Conservation (phyloP, 1,140 invertebrate genomes). For the Drosophila miranda region DNA sequence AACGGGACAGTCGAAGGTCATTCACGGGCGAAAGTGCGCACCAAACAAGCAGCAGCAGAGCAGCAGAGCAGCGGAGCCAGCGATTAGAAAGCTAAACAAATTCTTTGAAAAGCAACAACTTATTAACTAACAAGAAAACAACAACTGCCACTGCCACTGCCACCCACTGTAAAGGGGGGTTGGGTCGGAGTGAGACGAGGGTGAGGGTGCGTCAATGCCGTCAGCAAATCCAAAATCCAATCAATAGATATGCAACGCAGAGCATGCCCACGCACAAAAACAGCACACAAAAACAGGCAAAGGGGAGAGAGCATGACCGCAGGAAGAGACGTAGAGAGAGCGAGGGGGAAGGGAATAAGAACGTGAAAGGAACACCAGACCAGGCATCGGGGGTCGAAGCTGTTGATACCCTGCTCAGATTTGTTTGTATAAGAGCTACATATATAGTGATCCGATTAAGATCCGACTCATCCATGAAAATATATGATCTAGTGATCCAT, state of each 20-base stretch:
- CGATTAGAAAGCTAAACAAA: conserved; percentile 23
- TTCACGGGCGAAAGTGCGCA: conserved; percentile 33
- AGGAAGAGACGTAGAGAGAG: neutral
- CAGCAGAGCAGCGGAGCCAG: conserved; percentile 2
- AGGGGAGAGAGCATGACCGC: neutral
- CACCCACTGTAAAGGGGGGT: neutral
- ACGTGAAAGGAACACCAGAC: neutral
- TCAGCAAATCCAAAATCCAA: conserved; percentile 23
- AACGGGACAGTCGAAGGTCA: conserved; percentile 30
- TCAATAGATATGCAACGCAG: conserved; percentile 20
- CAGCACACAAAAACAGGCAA: neutral
- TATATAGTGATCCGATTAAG: no score
- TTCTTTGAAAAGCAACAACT: conserved; percentile 10
- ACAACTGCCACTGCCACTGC: conserved; percentile 4
- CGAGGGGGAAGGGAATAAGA: neutral
- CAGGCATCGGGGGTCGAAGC: neutral
- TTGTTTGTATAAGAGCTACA: neutral
- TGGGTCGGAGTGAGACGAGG: neutral
- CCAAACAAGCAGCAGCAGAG: conserved; percentile 3
- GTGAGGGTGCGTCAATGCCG: conserved; percentile 11
- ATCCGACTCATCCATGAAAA: no score
- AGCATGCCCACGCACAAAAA: conserved; percentile 18
- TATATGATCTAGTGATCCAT: no score
- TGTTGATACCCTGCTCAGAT: neutral
- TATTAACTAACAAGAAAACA: conserved; percentile 8